Evolutionary conservation across 2,888 invertebrate species (phyloP), one percentile per base, ranked within the genome.

Genomic region (Rapana venosa): DNA sequence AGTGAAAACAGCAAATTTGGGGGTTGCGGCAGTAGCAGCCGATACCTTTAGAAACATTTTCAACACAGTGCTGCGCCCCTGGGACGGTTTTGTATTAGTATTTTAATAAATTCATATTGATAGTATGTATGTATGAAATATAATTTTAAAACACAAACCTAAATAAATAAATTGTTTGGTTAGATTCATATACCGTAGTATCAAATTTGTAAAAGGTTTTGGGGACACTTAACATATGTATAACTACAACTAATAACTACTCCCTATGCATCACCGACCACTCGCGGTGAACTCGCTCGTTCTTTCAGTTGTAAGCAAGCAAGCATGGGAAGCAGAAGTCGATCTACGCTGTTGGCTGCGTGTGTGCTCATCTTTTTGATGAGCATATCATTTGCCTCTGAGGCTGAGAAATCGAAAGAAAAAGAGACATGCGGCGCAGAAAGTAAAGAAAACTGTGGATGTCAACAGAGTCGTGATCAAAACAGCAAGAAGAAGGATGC

Each of bases 361-460:
- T 35, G n/a, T 86, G 32, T 35, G 30, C 61, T 86, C 20, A 2
- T 86, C 32, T 66, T 86, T 32, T 32, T 86, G 30, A 20, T 61
- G 58, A 15, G 22, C 35, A 83, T 90, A 83, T 70, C 58, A 35
- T 87, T 77, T 56, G 35, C 89, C 90, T 88, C 91, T n/a, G 87
- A 90, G n/a, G 84, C 90, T n/a, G 84, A 90, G 87, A 74, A 32
- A 70, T 77, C 79, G 5, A 74, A 85, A 35, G 91, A 91, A 17
- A 70, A 36, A 36, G 91, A 92, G 30, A 91, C 84, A 74, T 92
- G 92, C 70, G 70, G n/a, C 74, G 87, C 88, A n/a, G 90, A 89
- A 11, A 77, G 47, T 20, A 88, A 92, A 74, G 89, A 83, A 36
- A 90, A 90, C 32, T 94, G 94, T 91, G 94, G 94, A 0, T 94